These are phyloP conservation scores for Cantharis lateralis DNA, from an alignment of 2,888 invertebrate genomes.

Conservation along the genomic window DNA sequence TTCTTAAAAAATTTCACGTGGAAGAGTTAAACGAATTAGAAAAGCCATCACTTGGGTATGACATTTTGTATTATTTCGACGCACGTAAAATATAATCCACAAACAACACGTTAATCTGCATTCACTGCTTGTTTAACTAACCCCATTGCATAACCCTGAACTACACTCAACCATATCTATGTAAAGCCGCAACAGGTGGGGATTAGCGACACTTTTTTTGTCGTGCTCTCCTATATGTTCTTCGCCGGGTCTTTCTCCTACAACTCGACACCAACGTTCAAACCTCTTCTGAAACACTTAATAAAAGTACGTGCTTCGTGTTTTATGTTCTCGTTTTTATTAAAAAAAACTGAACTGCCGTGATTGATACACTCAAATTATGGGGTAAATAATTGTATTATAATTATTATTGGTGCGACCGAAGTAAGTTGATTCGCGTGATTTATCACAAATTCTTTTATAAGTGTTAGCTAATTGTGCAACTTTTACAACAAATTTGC, in stretches of 20 bases:
- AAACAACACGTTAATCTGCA: constrained; percentile 18
- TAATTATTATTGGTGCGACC: neutral
- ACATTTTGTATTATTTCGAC: neutral
- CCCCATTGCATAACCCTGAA: constrained; percentile 8
- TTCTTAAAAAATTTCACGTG: neutral
- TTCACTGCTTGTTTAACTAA: constrained; percentile 19
- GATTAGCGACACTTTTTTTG: constrained; percentile 31
- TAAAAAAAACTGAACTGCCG: neutral
- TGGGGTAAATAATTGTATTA: neutral
- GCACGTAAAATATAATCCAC: constrained; percentile 7
- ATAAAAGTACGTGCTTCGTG: neutral
- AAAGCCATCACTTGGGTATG: neutral
- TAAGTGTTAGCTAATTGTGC: constrained; percentile 20
- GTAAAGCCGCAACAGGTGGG: constrained; percentile 31
- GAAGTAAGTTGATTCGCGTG: constrained; percentile 29
- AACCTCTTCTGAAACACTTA: neutral
- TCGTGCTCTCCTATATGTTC: constrained; percentile 16
- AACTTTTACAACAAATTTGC: neutral
- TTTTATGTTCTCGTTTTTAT: neutral
- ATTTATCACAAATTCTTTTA: constrained; percentile 32
- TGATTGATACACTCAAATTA: neutral
- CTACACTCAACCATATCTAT: constrained; percentile 18
- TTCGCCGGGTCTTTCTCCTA: constrained; percentile 12
- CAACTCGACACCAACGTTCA: constrained; percentile 7
- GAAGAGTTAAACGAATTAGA: neutral